Percentiles rank a stretch among this genome's conserved stretches.
These are phyloP conservation scores for Enteromius treurensis DNA, from an alignment of 2,797 vertebrate species.

Conservation along the genomic window DNA sequence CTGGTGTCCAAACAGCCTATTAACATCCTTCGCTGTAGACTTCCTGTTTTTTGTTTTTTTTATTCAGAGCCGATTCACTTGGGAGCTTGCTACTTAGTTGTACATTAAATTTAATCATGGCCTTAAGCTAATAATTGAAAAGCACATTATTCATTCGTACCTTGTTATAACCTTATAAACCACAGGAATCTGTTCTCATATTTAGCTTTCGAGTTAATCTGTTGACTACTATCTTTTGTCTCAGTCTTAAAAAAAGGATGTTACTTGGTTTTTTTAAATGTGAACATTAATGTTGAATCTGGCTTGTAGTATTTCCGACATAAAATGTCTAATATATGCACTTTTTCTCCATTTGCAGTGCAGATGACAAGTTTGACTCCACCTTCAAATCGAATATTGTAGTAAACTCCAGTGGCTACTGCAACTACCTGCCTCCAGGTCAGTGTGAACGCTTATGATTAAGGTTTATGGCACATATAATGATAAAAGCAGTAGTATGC, in stretches of 20 bases:
- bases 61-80: slow-evolving; percentile 24
- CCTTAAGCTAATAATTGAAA: slow-evolving; percentile 27
- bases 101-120: slow-evolving; percentile 28
- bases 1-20: slow-evolving; percentile 39
- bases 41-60: neutral
- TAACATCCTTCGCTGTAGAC: slow-evolving; percentile 18
- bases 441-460: slow-evolving; percentile 36
- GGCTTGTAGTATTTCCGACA: neutral
- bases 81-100: slow-evolving; percentile 18
- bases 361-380: slow-evolving; percentile 85
- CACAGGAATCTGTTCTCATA: neutral
- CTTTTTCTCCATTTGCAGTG: slow-evolving; percentile 73
- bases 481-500: neutral
- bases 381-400: slow-evolving; percentile 83
- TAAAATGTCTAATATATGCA: slow-evolving; percentile 28
- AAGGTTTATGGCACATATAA: slow-evolving; percentile 7
- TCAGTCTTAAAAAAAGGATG: neutral
- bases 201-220: slow-evolving; percentile 15
- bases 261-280: neutral
- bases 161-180: slow-evolving; percentile 18
- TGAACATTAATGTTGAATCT: neutral
- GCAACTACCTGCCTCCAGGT: slow-evolving; percentile 82
- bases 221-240: neutral
- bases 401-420: slow-evolving; percentile 83
- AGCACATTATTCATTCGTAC: slow-evolving; percentile 26